Conservation (phyloP, 2,797 vertebrate species). For the Trachurus trachurus region DNA sequence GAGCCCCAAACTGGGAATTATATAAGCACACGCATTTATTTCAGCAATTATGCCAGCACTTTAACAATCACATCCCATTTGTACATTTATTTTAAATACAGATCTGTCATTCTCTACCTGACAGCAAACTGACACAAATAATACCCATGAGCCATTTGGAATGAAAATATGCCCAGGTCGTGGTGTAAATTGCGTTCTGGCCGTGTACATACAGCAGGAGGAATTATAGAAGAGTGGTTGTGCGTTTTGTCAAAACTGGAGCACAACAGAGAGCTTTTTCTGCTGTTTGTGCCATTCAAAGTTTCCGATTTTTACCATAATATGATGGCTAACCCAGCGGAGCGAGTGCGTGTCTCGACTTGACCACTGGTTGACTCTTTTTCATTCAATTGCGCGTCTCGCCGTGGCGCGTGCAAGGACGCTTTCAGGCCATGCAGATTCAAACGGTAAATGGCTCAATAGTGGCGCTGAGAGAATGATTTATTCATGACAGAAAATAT, state of each 20-base stretch:
- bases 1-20: background rate
- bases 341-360: constrained; percentile 2
- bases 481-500: constrained; percentile 63
- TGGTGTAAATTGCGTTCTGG: constrained; percentile 8
- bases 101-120: background rate
- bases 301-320: constrained; percentile 1
- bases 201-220: too few relatives aligned
- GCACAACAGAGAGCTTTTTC: constrained; percentile 25
- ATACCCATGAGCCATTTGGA: constrained; percentile 11
- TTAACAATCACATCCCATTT: background rate
- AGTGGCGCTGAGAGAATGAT: constrained; percentile 43
- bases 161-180: background rate
- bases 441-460: constrained; percentile 47
- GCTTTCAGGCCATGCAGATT: constrained; percentile 24
- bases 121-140: background rate
- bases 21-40: background rate
- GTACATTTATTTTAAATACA: background rate
- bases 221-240: constrained; percentile 22
- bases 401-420: background rate
- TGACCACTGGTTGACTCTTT: constrained; percentile 3
- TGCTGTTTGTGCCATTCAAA: background rate
- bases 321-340: background rate
- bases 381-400: constrained; percentile 17
- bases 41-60: background rate
- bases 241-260: constrained; percentile 20